Conservation (phyloP, 2,113 vertebrate species). For the Hiodon alosoides region DNA sequence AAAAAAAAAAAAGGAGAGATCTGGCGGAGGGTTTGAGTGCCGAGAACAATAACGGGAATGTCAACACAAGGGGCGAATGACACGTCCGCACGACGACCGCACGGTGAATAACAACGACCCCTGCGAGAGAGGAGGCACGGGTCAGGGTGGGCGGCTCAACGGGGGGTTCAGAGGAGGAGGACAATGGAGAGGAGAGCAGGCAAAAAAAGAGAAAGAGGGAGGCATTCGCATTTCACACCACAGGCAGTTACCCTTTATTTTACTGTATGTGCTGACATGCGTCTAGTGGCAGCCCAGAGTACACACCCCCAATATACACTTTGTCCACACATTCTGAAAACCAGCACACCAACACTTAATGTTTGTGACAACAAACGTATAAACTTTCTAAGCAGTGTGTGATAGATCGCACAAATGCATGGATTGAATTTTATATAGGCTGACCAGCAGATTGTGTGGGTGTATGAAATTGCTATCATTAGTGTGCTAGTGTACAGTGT, state of each 20-base stretch:
- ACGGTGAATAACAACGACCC: slow-evolving; percentile 33
- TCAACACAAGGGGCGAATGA: slow-evolving; percentile 33
- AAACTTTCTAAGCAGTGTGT: too few relatives aligned
- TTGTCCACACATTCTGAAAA: too few relatives aligned
- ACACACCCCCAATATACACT: not conserved
- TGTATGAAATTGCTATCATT: too few relatives aligned
- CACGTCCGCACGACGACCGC: slow-evolving; percentile 28
- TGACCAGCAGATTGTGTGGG: too few relatives aligned
- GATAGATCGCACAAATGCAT: too few relatives aligned
- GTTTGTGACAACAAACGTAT: too few relatives aligned
- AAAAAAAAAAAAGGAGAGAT: slow-evolving; percentile 16
- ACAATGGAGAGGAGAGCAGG: slow-evolving; percentile 4
- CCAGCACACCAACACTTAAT: too few relatives aligned
- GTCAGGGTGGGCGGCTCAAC: slow-evolving; percentile 18
- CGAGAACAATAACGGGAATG: slow-evolving; percentile 23
- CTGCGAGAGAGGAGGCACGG: slow-evolving; percentile 23
- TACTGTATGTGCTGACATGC: too few relatives aligned
- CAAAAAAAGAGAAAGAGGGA: not conserved
- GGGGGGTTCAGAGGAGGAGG: slow-evolving; percentile 8
- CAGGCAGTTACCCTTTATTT: too few relatives aligned
- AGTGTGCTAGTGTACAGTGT: too few relatives aligned
- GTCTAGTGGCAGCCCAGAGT: not conserved
- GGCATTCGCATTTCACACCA: not conserved
- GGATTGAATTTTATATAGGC: too few relatives aligned
- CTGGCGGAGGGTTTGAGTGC: slow-evolving; percentile 26